Conservation (phyloP, 2,888 invertebrate species). For the Melikaiella ostensackeni region DNA sequence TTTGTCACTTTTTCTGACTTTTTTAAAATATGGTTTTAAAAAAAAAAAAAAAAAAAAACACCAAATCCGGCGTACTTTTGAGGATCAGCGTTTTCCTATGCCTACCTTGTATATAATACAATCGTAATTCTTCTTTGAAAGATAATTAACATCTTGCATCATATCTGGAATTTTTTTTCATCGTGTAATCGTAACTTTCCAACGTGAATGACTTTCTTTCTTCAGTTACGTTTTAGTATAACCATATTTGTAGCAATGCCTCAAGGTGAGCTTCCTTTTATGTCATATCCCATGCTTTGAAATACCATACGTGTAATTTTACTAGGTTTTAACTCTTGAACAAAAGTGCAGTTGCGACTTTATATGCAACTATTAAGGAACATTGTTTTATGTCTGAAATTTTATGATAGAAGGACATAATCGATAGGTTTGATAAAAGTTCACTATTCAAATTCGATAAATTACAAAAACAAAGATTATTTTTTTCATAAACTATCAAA, state of each 20-base stretch:
- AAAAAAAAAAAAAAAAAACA: too few relatives aligned
- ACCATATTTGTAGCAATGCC: conserved; percentile 25
- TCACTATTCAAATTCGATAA: too few relatives aligned
- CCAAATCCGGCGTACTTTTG: too few relatives aligned
- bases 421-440: too few relatives aligned
- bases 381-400: not conserved
- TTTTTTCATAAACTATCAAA: too few relatives aligned
- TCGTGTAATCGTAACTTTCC: conserved; percentile 26
- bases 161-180: not conserved
- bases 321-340: conserved; percentile 1
- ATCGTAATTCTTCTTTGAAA: not conserved
- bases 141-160: conserved; percentile 12
- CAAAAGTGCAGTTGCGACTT: conserved; percentile 17
- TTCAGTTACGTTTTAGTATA: conserved; percentile 14
- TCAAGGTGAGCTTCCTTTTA: conserved; percentile 39
- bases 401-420: not conserved
- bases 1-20: too few relatives aligned
- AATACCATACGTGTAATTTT: conserved; percentile 25
- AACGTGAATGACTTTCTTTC: conserved; percentile 19
- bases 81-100: too few relatives aligned
- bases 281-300: conserved; percentile 3
- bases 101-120: not conserved
- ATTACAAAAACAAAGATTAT: too few relatives aligned
- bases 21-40: too few relatives aligned
- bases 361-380: conserved; percentile 7